Evolutionary conservation across 23 tunicate species (phyloP).

Genomic region (Botrylloides violaceus): DNA sequence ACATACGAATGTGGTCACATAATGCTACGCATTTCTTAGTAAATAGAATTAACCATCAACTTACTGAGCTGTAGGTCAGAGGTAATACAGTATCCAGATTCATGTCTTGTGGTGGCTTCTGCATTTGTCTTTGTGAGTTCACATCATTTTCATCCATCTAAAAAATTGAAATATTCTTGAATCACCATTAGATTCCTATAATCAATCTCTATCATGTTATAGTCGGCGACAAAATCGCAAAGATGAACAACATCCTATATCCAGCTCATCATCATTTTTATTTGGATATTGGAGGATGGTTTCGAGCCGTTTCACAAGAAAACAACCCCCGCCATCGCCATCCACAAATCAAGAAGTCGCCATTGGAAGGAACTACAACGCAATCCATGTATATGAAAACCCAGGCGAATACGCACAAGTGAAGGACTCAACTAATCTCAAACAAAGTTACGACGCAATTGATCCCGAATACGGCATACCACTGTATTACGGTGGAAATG

Average conservation of each 20-base stretch:
- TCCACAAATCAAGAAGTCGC: constrained; percentile 1
- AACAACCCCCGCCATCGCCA: neutral
- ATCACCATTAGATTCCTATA: too few species aligned
- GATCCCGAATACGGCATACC: constrained; percentile 2
- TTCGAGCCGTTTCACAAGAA: constrained; percentile 14
- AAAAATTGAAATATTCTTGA: too few species aligned
- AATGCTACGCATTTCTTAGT: too few species aligned
- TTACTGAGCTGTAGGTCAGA: too few species aligned
- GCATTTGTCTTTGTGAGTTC: too few species aligned
- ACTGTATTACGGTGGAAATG: neutral
- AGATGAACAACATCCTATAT: neutral
- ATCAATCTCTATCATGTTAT: too few species aligned
- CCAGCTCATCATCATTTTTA: constrained; percentile 13
- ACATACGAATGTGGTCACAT: too few species aligned
- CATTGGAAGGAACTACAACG: constrained; percentile 10
- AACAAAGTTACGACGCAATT: neutral
- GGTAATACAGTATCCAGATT: too few species aligned
- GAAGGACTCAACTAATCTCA: neutral
- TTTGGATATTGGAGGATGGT: constrained; percentile 4
- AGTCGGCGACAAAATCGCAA: neutral
- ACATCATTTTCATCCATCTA: too few species aligned
- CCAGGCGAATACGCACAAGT: constrained; percentile 12
- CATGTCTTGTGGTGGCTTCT: too few species aligned
- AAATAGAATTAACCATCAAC: too few species aligned
- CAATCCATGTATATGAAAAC: constrained; percentile 10